A percentile compares a stretch with the other conserved stretches of the same genome.
Evolutionary conservation across 1,140 invertebrate genomes (phyloP).

Genomic region (Arion vulgaris): DNA sequence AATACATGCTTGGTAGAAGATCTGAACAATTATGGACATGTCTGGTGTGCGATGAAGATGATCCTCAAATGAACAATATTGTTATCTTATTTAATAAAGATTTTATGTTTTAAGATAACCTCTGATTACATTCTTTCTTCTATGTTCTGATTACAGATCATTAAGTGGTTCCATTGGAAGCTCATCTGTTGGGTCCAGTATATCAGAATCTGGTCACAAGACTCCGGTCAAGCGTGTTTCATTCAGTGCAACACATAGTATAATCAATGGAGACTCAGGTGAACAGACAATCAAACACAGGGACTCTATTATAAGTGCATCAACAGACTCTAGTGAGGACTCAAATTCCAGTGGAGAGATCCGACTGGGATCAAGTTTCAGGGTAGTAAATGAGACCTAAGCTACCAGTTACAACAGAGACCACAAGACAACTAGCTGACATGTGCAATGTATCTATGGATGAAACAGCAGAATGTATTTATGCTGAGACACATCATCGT

Average conservation of each 20-base stretch:
- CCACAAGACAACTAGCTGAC: constrained; percentile 66
- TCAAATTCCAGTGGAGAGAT: constrained; percentile 67
- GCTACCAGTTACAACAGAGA: constrained; percentile 67
- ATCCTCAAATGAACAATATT: too few relatives aligned
- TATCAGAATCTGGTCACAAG: constrained; percentile 50
- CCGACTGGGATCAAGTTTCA: constrained; percentile 43
- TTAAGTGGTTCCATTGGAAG: constrained; percentile 31
- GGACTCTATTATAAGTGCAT: constrained; percentile 69
- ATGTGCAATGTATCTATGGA: constrained; percentile 57
- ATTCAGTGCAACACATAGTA: constrained; percentile 67
- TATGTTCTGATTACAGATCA: constrained; percentile 16
- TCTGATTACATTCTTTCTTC: neutral
- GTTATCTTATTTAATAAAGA: too few relatives aligned
- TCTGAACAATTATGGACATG: too few relatives aligned
- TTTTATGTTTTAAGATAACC: too few relatives aligned
- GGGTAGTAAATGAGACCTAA: constrained; percentile 63
- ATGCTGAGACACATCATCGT: constrained; percentile 31
- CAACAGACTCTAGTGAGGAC: constrained; percentile 67
- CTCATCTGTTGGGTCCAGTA: constrained; percentile 6
- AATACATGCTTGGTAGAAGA: too few relatives aligned
- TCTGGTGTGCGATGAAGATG: too few relatives aligned
- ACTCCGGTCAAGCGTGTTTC: constrained; percentile 66
- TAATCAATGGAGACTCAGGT: constrained; percentile 62
- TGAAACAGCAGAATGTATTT: constrained; percentile 46
- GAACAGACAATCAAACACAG: constrained; percentile 60